These are phyloP conservation scores for Heliconius ethilla DNA, from an alignment of 2,888 invertebrate species.

Conservation along the genomic window DNA sequence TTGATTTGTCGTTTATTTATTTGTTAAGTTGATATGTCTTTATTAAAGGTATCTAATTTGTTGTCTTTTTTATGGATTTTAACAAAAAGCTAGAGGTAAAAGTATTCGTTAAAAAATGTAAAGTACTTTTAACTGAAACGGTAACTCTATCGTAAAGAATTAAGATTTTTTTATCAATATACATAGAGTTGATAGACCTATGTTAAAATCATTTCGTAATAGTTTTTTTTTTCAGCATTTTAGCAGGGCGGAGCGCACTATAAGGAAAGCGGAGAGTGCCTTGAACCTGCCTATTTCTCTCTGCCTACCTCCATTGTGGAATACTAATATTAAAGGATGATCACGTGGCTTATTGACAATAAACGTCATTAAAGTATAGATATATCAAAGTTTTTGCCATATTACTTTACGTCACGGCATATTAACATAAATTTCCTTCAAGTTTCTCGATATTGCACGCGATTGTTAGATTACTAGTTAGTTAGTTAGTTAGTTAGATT, in stretches of 20 bases:
- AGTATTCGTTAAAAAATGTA: neutral
- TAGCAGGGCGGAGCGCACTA: too few relatives aligned
- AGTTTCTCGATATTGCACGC: neutral
- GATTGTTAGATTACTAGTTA: neutral
- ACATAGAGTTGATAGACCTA: neutral
- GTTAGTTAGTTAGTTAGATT: neutral
- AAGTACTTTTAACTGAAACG: neutral
- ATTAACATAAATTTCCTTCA: neutral
- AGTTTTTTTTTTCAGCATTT: too few relatives aligned
- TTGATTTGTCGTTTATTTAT: neutral
- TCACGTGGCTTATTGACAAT: neutral
- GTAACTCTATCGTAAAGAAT: neutral
- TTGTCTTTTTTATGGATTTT: neutral
- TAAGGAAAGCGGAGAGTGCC: too few relatives aligned
- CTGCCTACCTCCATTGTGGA: too few relatives aligned
- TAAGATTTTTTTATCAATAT: neutral
- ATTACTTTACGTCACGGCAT: neutral
- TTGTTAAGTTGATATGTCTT: neutral
- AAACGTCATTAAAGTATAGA: neutral
- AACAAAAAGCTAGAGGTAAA: neutral
- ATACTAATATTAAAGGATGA: too few relatives aligned
- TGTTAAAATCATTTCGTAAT: neutral
- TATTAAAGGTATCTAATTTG: neutral
- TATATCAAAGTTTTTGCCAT: too few relatives aligned
- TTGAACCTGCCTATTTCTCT: too few relatives aligned